Evolutionary conservation across 1,140 invertebrate species (phyloP).

Genomic region (Magallana gigas): DNA sequence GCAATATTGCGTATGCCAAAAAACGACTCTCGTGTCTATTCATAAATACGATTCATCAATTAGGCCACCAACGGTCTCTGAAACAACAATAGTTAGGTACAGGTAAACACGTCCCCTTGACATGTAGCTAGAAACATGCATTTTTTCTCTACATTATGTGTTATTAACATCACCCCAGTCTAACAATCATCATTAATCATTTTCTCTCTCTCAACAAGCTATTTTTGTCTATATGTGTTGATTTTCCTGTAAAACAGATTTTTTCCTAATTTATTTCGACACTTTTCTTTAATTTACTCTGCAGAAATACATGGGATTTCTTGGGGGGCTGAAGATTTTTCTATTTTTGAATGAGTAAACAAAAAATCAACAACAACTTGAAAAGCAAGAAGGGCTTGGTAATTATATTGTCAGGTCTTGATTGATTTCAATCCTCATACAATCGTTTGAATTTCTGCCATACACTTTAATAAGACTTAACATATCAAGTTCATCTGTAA

Average conservation of each 20-base stretch:
- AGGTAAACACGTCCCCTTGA: neutral
- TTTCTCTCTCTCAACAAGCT: neutral
- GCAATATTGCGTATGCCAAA: no score
- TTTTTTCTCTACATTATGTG: constrained; percentile 17
- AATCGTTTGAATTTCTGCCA: constrained; percentile 15
- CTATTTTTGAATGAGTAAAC: neutral
- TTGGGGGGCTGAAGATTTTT: neutral
- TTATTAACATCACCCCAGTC: neutral
- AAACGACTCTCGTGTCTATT: neutral
- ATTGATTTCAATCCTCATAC: neutral
- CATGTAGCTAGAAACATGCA: neutral
- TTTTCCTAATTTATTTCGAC: neutral
- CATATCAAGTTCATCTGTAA: neutral
- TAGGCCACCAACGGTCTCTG: neutral
- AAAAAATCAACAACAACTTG: neutral
- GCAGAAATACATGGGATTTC: neutral
- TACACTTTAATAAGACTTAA: neutral
- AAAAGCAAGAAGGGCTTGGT: neutral
- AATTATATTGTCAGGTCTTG: no score
- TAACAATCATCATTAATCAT: constrained; percentile 18
- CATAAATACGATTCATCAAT: constrained; percentile 24
- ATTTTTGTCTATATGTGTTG: neutral
- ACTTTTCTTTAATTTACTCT: neutral
- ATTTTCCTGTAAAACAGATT: no score
- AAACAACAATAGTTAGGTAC: neutral